Evolutionary conservation across 2,113 vertebrate genomes (phyloP).

Genomic region (Ciconia maguari): DNA sequence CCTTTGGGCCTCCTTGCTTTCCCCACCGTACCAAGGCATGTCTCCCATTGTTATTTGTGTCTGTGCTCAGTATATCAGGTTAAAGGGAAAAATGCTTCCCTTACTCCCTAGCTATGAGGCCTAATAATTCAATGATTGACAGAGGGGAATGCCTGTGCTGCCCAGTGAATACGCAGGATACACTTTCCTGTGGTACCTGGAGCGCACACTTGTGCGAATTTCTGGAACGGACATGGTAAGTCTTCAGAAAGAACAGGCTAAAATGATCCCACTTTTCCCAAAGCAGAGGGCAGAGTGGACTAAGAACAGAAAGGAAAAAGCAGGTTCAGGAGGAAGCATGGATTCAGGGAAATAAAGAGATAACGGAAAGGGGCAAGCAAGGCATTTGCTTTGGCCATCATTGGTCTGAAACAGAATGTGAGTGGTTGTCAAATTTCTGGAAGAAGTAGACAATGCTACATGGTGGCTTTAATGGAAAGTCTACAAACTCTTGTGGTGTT

Average conservation of each 20-base stretch:
- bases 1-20: not conserved
- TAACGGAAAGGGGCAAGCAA: not conserved
- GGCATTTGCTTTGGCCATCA: not conserved
- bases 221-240: not conserved
- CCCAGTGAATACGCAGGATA: not conserved
- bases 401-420: not conserved
- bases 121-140: fast-evolving
- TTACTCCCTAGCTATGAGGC: not conserved
- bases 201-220: not conserved
- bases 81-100: not conserved
- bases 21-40: not conserved
- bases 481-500: not conserved
- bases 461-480: not conserved
- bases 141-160: not conserved
- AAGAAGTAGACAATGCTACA: not conserved
- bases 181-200: not conserved
- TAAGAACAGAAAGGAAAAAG: not conserved
- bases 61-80: not conserved
- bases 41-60: not conserved
- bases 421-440: not conserved
- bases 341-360: not conserved
- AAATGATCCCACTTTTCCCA: not conserved
- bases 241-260: not conserved
- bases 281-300: not conserved
- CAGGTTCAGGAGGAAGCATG: not conserved